Evolutionary conservation across 2,113 vertebrate species (phyloP).

Genomic region (Cinclus cinclus): DNA sequence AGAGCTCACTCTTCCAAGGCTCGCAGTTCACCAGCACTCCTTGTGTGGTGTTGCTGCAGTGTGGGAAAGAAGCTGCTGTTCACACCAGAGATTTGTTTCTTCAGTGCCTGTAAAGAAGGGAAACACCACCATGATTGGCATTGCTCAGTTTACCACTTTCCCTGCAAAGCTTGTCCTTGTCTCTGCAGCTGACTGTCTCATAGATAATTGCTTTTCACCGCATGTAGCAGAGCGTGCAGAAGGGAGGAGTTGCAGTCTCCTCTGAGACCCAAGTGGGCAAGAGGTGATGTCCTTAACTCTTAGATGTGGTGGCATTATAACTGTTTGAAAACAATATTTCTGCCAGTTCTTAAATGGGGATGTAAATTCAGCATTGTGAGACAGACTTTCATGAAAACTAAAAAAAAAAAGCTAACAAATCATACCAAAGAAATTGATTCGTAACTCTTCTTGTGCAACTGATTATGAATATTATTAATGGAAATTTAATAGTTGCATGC

Average conservation of each 20-base stretch:
- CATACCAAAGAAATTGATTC: not conserved
- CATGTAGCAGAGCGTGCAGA: not conserved
- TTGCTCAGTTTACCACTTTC: not conserved
- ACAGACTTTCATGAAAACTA: not conserved
- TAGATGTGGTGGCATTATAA: not conserved
- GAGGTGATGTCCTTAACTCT: not conserved
- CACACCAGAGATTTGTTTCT: not conserved
- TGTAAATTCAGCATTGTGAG: not conserved
- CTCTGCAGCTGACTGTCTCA: not conserved
- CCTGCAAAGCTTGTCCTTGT: not conserved
- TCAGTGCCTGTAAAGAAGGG: not conserved
- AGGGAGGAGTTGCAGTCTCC: not conserved
- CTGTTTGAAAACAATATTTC: not conserved
- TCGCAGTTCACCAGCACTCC: not conserved
- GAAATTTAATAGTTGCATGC: not conserved
- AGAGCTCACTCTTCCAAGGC: not conserved
- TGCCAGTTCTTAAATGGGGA: not conserved
- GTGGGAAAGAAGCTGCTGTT: not conserved
- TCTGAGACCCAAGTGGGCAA: not conserved
- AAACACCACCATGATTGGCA: not conserved
- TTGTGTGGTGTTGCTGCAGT: fast-evolving
- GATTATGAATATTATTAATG: not conserved
- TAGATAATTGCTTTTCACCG: not conserved
- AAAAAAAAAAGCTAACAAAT: not conserved
- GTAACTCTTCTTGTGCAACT: not conserved